phyloP scores from a whole-genome alignment of 2,888 invertebrate species.

The Pseudococcus longispinus region DNA sequence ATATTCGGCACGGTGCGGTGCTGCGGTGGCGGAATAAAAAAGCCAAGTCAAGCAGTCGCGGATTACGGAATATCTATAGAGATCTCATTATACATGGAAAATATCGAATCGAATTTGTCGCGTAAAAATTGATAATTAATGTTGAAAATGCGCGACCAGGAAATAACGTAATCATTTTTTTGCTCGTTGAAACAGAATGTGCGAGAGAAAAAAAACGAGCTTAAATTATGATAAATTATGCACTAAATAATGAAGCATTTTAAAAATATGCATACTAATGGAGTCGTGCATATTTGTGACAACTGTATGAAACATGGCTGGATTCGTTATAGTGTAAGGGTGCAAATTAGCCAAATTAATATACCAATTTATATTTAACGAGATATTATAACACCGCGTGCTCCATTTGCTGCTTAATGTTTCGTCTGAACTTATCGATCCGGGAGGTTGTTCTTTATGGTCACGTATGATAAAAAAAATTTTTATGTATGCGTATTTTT shows the following conservation, averaged over 20 bases:
- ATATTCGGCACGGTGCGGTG: not conserved
- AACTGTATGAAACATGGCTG: not conserved
- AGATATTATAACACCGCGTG: slow-evolving; percentile 16
- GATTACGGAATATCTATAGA: not conserved
- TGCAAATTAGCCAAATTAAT: slow-evolving; percentile 36
- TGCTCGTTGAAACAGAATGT: not conserved
- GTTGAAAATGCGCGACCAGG: not conserved
- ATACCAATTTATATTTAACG: slow-evolving; percentile 45
- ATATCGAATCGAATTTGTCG: slow-evolving; percentile 12
- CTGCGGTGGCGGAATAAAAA: no score
- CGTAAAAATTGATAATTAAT: slow-evolving; percentile 35
- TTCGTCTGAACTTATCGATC: slow-evolving; percentile 18
- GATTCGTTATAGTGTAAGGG: not conserved
- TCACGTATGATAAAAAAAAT: slow-evolving; percentile 31
- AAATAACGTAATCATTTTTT: slow-evolving; percentile 21
- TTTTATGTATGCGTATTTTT: not conserved
- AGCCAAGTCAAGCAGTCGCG: not conserved
- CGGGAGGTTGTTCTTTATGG: not conserved
- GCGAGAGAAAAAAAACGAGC: not conserved
- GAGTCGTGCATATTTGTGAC: slow-evolving; percentile 3
- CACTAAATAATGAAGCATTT: slow-evolving; percentile 38
- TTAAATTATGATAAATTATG: slow-evolving; percentile 40
- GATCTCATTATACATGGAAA: slow-evolving; percentile 13
- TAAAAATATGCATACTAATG: slow-evolving; percentile 40
- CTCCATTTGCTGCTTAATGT: slow-evolving; percentile 31